Evolutionary conservation across 2,888 invertebrate genomes (phyloP), one percentile per base, ranked within the genome.

Genomic region (Acronicta psi): DNA sequence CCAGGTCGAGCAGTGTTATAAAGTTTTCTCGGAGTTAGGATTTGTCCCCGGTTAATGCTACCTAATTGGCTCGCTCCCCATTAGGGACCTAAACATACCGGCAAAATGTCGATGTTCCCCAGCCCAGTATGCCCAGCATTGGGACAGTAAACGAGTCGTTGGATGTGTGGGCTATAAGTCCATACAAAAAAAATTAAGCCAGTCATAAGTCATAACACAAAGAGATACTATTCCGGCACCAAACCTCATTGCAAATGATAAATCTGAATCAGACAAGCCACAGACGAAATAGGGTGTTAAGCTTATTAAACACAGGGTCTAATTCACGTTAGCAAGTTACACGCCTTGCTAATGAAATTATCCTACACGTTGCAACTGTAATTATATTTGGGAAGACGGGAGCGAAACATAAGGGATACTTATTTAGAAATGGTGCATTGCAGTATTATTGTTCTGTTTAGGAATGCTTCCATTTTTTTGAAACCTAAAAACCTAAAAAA

Each of bases 341-440:
- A 41, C n/a, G 52, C 46, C 54, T 61, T 58, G 58, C 49, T 75
- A 75, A 79, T 75, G 50, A 74, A 64, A 69, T 78, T 77, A 82
- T 72, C 69, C 77, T 66, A 75, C 63, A 67, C 64, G 63, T 56
- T 72, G 81, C 79, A 74, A 61, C 71, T 55, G 53, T 77, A 75
- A 78, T 79, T 65, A 69, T 57, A 67, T 80, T 77, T 67, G 23
- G 62, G 55, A 45, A 61, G 62, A 71, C 43, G 40, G 52, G 43
- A 61, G 47, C 38, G 50, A 49, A 53, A 58, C 43, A 50, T 52
- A 59, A 43, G 58, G 52, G 41, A 53, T 59, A 46, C 47, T 52
- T 57, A 46, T 50, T 52, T 57, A 62, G 67, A 68, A 79, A 70
- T 80, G 74, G 71, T 69, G 74, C 73, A 80, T 29, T 80, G 73